Percentiles rank a stretch among this genome's conserved stretches.
These are phyloP conservation scores for Oegoconia quadripuncta DNA, from an alignment of 2,888 invertebrate species.

Conservation along the genomic window DNA sequence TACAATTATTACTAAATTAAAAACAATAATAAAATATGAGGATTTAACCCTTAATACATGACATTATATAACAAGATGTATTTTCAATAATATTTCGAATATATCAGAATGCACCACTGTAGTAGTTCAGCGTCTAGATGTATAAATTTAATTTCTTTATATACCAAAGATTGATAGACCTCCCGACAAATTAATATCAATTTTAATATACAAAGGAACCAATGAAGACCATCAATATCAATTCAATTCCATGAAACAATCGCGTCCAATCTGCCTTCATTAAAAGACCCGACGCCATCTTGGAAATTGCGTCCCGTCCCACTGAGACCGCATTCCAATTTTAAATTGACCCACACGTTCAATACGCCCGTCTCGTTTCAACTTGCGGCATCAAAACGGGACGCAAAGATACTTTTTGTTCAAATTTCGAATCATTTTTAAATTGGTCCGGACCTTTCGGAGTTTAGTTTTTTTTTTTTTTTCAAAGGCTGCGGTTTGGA, in stretches of 20 bases:
- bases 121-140: too few species aligned
- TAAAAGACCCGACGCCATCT: constrained; percentile 25
- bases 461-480: constrained; percentile 20
- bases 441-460: constrained; percentile 22
- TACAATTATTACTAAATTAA: too few species aligned
- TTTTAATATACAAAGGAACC: constrained; percentile 9
- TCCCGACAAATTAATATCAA: too few species aligned
- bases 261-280: constrained; percentile 34
- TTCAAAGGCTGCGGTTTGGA: constrained; percentile 28
- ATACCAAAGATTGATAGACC: too few species aligned
- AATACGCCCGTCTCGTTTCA: constrained; percentile 28
- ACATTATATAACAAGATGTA: too few species aligned
- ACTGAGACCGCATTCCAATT: constrained; percentile 35
- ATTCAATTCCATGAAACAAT: constrained; percentile 29
- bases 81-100: too few species aligned
- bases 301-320: constrained; percentile 26
- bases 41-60: too few species aligned
- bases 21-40: too few species aligned
- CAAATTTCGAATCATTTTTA: constrained; percentile 38
- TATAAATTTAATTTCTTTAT: too few species aligned
- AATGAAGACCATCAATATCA: constrained; percentile 22
- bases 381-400: constrained; percentile 14
- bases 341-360: constrained; percentile 29
- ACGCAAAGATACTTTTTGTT: constrained; percentile 28
- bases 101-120: too few species aligned